Conservation (phyloP, 2,888 invertebrate genomes). For the Macrosiphum euphorbiae region DNA sequence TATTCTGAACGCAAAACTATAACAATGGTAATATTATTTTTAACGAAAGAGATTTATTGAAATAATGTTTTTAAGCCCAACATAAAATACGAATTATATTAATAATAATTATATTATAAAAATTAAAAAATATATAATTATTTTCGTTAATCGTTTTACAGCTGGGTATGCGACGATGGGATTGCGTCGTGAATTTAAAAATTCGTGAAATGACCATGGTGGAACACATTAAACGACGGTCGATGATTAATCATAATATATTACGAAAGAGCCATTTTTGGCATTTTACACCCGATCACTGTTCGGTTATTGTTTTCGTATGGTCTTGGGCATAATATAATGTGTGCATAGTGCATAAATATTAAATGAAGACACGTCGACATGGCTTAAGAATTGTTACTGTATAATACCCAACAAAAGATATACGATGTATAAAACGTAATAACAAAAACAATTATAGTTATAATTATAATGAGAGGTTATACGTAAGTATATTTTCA, state of each 20-base stretch:
- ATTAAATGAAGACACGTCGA: background rate
- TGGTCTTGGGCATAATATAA: conserved; percentile 1
- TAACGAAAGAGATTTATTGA: background rate
- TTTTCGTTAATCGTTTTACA: background rate
- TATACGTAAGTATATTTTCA: background rate
- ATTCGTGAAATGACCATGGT: background rate
- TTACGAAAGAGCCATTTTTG: background rate
- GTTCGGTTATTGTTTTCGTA: background rate
- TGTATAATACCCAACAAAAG: background rate
- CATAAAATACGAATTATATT: background rate
- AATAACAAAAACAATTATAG: background rate
- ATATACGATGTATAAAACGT: no score
- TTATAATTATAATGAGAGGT: background rate
- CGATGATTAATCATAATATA: background rate
- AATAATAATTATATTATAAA: background rate
- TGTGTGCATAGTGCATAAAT: background rate
- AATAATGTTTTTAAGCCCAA: background rate
- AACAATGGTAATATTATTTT: background rate
- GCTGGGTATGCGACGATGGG: background rate
- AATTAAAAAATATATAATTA: background rate
- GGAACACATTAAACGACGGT: background rate
- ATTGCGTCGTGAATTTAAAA: background rate
- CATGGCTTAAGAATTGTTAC: background rate
- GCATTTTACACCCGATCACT: background rate
- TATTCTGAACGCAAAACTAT: background rate